These are phyloP conservation scores for Odiellus spinosus DNA, from an alignment of 2,888 invertebrate genomes.

Conservation along the genomic window DNA sequence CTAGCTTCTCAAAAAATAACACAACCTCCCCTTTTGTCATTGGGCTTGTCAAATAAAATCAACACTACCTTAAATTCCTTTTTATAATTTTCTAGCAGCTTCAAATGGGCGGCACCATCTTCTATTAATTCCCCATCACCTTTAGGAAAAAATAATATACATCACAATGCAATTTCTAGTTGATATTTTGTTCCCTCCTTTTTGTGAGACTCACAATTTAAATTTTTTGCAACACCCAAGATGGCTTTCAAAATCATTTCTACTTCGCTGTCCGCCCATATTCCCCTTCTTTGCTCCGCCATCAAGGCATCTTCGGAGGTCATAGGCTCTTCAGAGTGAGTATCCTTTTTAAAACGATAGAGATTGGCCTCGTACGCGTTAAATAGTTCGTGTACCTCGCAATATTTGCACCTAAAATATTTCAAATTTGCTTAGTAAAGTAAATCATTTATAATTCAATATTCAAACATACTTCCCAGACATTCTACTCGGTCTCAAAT, in stretches of 20 bases:
- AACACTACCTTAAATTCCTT: conserved; percentile 43
- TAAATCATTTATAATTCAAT: too few species aligned
- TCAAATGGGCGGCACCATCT: conserved; percentile 39
- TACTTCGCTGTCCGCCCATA: conserved; percentile 44
- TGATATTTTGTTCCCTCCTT: too few species aligned
- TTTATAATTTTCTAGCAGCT: conserved; percentile 42
- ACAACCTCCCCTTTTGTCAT: too few species aligned
- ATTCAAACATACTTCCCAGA: too few species aligned
- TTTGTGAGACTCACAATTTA: too few species aligned
- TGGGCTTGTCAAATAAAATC: too few species aligned
- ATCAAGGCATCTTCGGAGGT: conserved; percentile 19
- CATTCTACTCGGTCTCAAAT: conserved; percentile 36
- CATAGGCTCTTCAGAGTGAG: conserved; percentile 4
- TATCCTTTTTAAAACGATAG: conserved; percentile 25
- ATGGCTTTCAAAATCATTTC: conserved; percentile 41
- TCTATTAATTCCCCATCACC: conserved; percentile 24
- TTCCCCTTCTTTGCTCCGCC: conserved; percentile 37
- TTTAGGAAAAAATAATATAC: conserved; percentile 3
- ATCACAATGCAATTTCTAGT: too few species aligned
- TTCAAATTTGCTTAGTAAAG: too few species aligned
- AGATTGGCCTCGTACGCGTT: conserved; percentile 28
- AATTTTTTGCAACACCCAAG: not conserved
- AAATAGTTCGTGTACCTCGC: conserved; percentile 27
- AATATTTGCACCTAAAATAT: conserved; percentile 31
- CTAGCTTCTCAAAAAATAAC: too few species aligned